phyloP scores from a whole-genome alignment of 2,888 invertebrate genomes.

The Tribolium freemani region DNA sequence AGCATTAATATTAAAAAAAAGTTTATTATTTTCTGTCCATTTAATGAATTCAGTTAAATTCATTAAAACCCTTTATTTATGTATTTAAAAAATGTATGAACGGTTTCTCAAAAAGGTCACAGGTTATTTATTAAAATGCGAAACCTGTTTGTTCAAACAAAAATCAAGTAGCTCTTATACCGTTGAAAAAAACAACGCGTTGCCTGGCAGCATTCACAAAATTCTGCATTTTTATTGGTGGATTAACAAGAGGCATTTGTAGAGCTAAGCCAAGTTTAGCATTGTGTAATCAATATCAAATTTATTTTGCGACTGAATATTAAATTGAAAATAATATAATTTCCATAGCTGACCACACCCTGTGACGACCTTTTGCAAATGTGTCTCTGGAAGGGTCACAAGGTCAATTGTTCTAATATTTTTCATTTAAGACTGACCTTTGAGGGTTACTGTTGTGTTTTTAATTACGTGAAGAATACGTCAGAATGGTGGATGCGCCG shows the following conservation, averaged over 20 bases:
- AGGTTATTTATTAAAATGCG: too few species aligned
- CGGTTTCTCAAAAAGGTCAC: too few species aligned
- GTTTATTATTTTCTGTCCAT: too few species aligned
- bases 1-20: too few species aligned
- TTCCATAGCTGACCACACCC: conserved; percentile 1
- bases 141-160: too few species aligned
- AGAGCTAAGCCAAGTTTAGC: conserved; percentile 61
- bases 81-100: too few species aligned
- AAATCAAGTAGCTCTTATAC: too few species aligned
- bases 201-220: too few species aligned
- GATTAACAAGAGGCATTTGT: conserved; percentile 3
- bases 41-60: too few species aligned
- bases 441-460: conserved; percentile 71
- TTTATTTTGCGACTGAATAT: background rate
- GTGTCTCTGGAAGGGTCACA: conserved; percentile 68
- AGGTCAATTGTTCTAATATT: conserved; percentile 64
- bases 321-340: background rate
- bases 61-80: too few species aligned
- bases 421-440: conserved; percentile 68
- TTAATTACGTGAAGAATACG: conserved; percentile 39
- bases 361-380: conserved; percentile 69
- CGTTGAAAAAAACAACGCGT: too few species aligned
- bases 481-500: conserved; percentile 23
- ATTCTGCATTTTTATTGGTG: background rate
- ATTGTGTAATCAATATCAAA: conserved; percentile 44